Conservation (phyloP, 2,797 vertebrate species). For the Okamejei kenojei region DNA sequence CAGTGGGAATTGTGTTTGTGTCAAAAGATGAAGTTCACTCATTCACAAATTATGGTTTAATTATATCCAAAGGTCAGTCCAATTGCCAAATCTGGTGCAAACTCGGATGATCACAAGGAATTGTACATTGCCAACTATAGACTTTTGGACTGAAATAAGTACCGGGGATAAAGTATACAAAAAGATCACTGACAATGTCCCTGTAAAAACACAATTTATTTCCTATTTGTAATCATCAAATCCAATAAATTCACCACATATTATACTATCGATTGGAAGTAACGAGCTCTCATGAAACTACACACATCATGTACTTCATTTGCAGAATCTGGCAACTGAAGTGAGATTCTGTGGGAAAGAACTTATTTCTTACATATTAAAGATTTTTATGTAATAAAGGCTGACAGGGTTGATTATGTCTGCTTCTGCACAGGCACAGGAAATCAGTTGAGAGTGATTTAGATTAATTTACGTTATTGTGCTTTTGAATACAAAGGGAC, state of each 20-base stretch:
- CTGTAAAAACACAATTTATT: constrained; percentile 1
- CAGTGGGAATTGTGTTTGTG: not conserved
- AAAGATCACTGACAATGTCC: constrained; percentile 11
- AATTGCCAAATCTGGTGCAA: not conserved
- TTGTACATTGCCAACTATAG: not conserved
- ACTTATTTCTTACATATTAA: not conserved
- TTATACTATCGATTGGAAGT: not conserved
- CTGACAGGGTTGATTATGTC: constrained; percentile 19
- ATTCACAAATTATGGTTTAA: not conserved
- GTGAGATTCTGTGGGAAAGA: constrained; percentile 35
- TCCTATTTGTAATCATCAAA: not conserved
- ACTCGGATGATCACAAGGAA: not conserved
- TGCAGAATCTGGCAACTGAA: constrained; percentile 14
- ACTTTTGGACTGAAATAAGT: not conserved
- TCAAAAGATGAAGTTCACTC: not conserved
- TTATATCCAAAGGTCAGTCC: not conserved
- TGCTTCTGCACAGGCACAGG: not conserved
- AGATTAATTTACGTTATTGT: constrained; percentile 32
- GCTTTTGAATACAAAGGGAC: constrained; percentile 13
- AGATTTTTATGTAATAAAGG: constrained; percentile 13
- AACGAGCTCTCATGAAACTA: not conserved
- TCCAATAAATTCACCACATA: not conserved
- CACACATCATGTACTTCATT: not conserved
- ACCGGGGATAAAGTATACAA: not conserved
- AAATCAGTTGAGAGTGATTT: constrained; percentile 28